Conservation (phyloP, 2,888 invertebrate species). For the Caenorhabditis afra region DNA sequence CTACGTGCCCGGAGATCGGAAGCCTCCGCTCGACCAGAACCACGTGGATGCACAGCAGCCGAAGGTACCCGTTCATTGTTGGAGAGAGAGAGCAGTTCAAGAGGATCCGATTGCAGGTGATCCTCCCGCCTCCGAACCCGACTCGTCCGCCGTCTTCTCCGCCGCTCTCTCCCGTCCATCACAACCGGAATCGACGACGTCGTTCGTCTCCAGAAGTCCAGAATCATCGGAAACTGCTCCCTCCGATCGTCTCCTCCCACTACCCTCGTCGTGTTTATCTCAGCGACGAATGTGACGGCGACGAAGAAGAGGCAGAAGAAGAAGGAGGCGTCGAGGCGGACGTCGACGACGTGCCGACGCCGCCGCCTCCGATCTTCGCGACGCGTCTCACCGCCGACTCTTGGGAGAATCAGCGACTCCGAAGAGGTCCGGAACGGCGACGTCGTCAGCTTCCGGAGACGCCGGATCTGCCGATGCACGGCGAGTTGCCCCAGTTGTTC, state of each 20-base stretch:
- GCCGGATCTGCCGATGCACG: conserved; percentile 55
- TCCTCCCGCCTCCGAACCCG: conserved; percentile 36
- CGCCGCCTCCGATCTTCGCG: conserved; percentile 54
- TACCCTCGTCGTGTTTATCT: conserved; percentile 1
- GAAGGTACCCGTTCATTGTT: conserved; percentile 14
- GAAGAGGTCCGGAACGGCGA: conserved; percentile 2
- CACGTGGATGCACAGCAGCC: conserved; percentile 10
- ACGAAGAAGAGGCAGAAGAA: conserved; percentile 26
- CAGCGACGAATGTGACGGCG: conserved; percentile 30
- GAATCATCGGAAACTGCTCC: conserved; percentile 26
- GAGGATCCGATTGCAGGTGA: conserved; percentile 26
- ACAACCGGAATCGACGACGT: conserved; percentile 4
- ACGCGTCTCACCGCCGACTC: conserved; percentile 36
- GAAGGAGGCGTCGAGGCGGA: conserved; percentile 46
- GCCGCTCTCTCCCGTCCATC: neutral
- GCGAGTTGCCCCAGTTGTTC: conserved; percentile 52
- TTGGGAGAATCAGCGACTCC: conserved; percentile 48
- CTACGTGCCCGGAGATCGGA: conserved; percentile 32
- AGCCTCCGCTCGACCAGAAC: conserved; percentile 8
- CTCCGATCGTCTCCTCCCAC: neutral
- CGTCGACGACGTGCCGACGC: conserved; percentile 37
- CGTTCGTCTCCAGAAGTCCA: conserved; percentile 30
- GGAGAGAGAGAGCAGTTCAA: neutral
- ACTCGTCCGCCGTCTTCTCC: conserved; percentile 8
- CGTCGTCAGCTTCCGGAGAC: conserved; percentile 53